Base-by-base conservation (phyloP, 2,888 invertebrate species). In the Ichneumon xanthorius region DNA sequence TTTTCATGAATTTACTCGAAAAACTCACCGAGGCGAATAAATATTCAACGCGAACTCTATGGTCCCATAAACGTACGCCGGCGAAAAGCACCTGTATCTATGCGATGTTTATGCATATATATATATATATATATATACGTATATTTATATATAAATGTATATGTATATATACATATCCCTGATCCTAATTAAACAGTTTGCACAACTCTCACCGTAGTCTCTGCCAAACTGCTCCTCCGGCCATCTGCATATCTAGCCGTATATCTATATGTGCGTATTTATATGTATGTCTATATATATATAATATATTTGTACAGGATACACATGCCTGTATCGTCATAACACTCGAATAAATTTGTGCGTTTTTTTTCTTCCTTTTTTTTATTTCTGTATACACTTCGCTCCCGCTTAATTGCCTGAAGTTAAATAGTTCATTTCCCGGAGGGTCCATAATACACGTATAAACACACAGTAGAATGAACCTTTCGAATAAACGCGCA, bases 101-200 rank as follows among this genome's bases (percentile, higher is more conserved):
- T 45, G 37, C 63, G 16, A 30, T 19, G 45, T 45, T 45, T 45
- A 45, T 45, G 45, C 45, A 45, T 14, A 45, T 45, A 45, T 14
- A 14, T 45, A 14, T 45, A 45, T 45, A 14, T 45, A 45, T 50
- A 48, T 73, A 55, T 45, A 48, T 63, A 33, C 30, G 14, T 77
- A 37, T 77, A 48, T 70, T 63, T 61, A 26, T 26, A 80, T 77
- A 84, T 73, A 37, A 50, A 45, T 72, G 40, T 40, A 26, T 63
- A 61, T 45, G 11, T 55, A 50, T 76, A 61, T 70, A 82, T 50
- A 78, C 76, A 80, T 78, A 84, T 73, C 81, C 84, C 53, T 65
- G 84, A 84, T 84, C 84, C 84, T 84, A 84, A 84, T 84, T 84
- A 84, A 81, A 84, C 84, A 84, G 80, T 84, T 81, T 77, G 84